These are phyloP conservation scores for Hofmannophila pseudospretella DNA, from an alignment of 2,888 invertebrate species.

Conservation along the genomic window DNA sequence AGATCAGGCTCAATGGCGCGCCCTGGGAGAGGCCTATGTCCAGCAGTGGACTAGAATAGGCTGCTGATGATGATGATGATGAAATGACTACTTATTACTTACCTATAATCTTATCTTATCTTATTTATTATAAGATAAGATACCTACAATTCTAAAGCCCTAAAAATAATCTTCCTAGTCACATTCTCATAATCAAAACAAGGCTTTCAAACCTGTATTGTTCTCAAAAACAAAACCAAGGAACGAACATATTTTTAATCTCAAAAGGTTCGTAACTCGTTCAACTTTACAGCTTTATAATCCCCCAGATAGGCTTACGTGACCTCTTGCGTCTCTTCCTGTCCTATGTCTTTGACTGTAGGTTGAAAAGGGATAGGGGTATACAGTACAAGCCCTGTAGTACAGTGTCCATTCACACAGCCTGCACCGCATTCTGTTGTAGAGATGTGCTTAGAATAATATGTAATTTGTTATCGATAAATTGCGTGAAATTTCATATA, in stretches of 20 bases:
- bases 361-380: slow-evolving; percentile 26
- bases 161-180: no score
- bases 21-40: no score
- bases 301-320: slow-evolving; percentile 35
- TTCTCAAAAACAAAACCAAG: slow-evolving; percentile 27
- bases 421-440: slow-evolving; percentile 66
- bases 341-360: slow-evolving; percentile 7
- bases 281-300: slow-evolving; percentile 59
- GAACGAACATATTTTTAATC: slow-evolving; percentile 33
- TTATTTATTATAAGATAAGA: no score
- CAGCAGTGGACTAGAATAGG: no score
- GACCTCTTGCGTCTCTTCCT: slow-evolving; percentile 30
- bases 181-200: no score
- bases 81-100: no score
- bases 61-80: no score
- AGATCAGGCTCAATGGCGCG: no score
- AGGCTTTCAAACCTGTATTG: no score
- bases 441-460: slow-evolving; percentile 34
- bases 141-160: no score
- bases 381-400: slow-evolving; percentile 31
- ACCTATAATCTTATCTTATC: no score
- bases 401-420: slow-evolving; percentile 66
- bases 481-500: no score
- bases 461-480: slow-evolving; percentile 14
- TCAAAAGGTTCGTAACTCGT: slow-evolving; percentile 34